Evolutionary conservation across 2,113 vertebrate genomes (phyloP).

Genomic region (Vulpes vulpes): DNA sequence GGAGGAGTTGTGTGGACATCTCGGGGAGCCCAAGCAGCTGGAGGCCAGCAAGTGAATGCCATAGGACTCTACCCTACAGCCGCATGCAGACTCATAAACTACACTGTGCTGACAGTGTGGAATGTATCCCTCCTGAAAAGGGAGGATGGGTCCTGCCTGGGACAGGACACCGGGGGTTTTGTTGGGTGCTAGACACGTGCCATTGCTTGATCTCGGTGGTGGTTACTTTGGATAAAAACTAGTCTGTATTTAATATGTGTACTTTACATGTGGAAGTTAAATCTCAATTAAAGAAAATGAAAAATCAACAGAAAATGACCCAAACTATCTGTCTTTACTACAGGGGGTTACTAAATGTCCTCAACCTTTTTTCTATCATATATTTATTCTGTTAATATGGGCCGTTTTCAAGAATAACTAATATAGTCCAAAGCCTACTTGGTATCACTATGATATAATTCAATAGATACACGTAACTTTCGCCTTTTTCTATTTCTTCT

Average conservation of each 20-base stretch:
- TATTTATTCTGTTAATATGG: neutral
- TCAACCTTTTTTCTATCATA: neutral
- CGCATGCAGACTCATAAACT: rapidly evolving
- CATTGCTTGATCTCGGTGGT: rapidly evolving
- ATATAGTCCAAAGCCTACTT: neutral
- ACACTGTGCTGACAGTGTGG: rapidly evolving
- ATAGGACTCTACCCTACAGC: rapidly evolving
- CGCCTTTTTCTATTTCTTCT: neutral
- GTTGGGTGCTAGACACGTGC: rapidly evolving
- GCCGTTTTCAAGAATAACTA: neutral
- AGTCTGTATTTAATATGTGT: neutral
- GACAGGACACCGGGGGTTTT: neutral
- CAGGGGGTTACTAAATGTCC: neutral
- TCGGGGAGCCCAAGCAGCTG: rapidly evolving
- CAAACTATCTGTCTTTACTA: neutral
- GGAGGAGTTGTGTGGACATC: rapidly evolving
- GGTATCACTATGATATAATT: neutral
- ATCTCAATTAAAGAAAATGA: neutral
- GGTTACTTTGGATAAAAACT: neutral
- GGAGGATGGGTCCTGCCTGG: neutral
- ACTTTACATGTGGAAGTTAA: neutral
- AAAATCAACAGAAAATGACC: neutral
- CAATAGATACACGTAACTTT: neutral
- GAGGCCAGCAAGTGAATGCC: rapidly evolving
- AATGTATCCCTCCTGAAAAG: neutral